Conservation (phyloP, 2,797 vertebrate genomes). For the Argentina silus region DNA sequence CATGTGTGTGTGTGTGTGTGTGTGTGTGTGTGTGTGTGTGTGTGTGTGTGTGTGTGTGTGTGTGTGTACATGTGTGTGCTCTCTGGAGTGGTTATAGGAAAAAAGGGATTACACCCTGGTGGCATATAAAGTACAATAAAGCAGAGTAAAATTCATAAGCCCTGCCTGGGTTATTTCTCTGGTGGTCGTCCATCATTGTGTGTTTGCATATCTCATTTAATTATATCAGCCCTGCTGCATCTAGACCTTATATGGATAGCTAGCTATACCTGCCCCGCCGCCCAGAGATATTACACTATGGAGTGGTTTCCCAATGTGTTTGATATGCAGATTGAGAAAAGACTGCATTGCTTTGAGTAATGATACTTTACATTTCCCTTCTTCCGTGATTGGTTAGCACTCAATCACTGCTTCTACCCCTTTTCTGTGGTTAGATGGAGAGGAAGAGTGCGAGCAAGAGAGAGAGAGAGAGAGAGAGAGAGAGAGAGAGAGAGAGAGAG, state of each 20-base stretch:
- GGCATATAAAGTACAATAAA: neutral
- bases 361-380: neutral
- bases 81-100: neutral
- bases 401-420: neutral
- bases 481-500: neutral
- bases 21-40: neutral
- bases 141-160: neutral
- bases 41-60: conserved; percentile 16
- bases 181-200: conserved; percentile 4
- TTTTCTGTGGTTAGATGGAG: neutral
- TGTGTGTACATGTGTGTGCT: neutral
- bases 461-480: neutral
- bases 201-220: neutral
- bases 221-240: neutral
- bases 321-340: conserved; percentile 1
- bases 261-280: too few species aligned
- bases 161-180: neutral
- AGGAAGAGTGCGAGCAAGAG: neutral
- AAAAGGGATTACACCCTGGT: neutral
- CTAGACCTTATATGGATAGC: neutral
- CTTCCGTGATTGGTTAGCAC: neutral
- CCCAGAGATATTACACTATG: neutral
- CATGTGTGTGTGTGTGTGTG: conserved; percentile 8
- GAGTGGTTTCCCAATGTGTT: neutral
- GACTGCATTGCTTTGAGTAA: neutral